A percentile compares a stretch with the other conserved stretches of the same genome.
These are phyloP conservation scores for Hyles euphorbiae DNA, from an alignment of 1,140 invertebrate genomes.

Conservation along the genomic window DNA sequence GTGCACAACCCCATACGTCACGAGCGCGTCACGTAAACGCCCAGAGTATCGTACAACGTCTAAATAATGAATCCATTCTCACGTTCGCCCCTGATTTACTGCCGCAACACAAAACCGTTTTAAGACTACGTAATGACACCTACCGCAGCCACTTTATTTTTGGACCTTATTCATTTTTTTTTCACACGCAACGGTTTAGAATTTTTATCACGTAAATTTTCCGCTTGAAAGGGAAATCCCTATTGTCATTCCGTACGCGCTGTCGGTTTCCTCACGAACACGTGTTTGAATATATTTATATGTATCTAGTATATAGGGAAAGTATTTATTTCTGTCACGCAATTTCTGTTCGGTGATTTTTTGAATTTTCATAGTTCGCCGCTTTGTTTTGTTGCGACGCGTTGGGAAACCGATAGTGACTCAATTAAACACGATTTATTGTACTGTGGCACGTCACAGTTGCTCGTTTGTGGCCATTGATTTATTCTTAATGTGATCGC, in stretches of 20 bases:
- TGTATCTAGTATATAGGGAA: slow-evolving; percentile 35
- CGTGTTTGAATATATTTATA: slow-evolving; percentile 61
- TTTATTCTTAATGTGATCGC: slow-evolving; percentile 20
- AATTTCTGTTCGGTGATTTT: slow-evolving; percentile 52
- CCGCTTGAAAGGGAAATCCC: slow-evolving; percentile 70
- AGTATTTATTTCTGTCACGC: slow-evolving; percentile 67
- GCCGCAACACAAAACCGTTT: slow-evolving; percentile 50
- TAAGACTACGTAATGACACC: slow-evolving; percentile 65
- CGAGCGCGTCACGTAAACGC: slow-evolving; percentile 24
- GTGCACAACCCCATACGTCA: background rate
- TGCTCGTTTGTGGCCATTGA: slow-evolving; percentile 13
- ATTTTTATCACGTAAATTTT: slow-evolving; percentile 75
- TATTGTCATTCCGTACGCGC: slow-evolving; percentile 64
- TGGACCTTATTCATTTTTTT: slow-evolving; percentile 64
- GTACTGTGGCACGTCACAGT: slow-evolving; percentile 32
- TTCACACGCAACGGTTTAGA: slow-evolving; percentile 69
- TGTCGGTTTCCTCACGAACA: slow-evolving; percentile 65
- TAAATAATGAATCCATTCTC: slow-evolving; percentile 69
- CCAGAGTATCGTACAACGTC: slow-evolving; percentile 37
- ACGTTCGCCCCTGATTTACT: slow-evolving; percentile 67
- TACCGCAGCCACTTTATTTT: slow-evolving; percentile 73
- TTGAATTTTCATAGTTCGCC: slow-evolving; percentile 43
- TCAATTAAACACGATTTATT: slow-evolving; percentile 53
- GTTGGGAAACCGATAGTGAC: slow-evolving; percentile 33
- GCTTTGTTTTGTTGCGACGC: slow-evolving; percentile 23